These are phyloP conservation scores for Eupeodes latifasciatus DNA, from an alignment of 2,888 invertebrate species.

Conservation along the genomic window DNA sequence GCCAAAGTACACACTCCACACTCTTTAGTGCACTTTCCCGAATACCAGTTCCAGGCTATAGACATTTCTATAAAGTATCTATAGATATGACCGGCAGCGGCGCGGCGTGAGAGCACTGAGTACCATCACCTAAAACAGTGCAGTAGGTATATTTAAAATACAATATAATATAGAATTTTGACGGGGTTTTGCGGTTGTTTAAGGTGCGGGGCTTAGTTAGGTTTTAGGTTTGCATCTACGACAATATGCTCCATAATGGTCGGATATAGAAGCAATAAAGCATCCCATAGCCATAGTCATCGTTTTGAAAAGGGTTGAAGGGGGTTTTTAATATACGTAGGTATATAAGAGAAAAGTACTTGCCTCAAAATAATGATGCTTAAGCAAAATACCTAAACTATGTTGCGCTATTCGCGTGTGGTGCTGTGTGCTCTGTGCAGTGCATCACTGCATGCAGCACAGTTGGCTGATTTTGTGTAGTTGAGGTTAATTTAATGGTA, in stretches of 20 bases:
- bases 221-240: slow-evolving; percentile 47
- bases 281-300: slow-evolving; percentile 20
- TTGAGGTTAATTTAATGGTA: slow-evolving; percentile 72
- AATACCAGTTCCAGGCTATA: background rate
- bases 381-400: slow-evolving; percentile 10
- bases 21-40: slow-evolving; percentile 56
- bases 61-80: too few species aligned
- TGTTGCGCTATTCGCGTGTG: slow-evolving; percentile 18
- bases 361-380: slow-evolving; percentile 19
- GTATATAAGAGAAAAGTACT: background rate
- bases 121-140: slow-evolving; percentile 20
- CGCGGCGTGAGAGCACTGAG: background rate
- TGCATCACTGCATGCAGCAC: background rate
- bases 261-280: slow-evolving; percentile 68
- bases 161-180: slow-evolving; percentile 65
- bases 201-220: slow-evolving; percentile 44
- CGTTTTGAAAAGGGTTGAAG: background rate
- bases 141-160: slow-evolving; percentile 48
- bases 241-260: slow-evolving; percentile 37
- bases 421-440: background rate
- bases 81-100: background rate
- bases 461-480: slow-evolving; percentile 57
- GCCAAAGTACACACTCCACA: slow-evolving; percentile 56
- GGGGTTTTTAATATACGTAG: background rate
- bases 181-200: slow-evolving; percentile 33